Conservation (phyloP, 1,140 invertebrate genomes). For the Drosophila leontia region DNA sequence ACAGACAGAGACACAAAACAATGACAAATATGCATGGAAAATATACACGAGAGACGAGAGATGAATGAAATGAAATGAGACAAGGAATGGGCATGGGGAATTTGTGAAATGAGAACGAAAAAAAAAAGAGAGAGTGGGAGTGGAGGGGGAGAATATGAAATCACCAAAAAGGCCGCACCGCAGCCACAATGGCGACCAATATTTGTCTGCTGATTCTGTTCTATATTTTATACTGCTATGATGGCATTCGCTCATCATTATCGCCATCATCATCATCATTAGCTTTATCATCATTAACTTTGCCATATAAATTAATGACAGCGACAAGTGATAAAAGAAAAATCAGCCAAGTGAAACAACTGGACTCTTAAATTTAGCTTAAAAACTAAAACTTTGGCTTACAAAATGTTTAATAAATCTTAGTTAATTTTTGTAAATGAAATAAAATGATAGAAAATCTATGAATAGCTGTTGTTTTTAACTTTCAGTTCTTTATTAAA, state of each 20-base stretch:
- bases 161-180: conserved; percentile 47
- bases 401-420: not conserved
- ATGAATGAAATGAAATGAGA: conserved; percentile 45
- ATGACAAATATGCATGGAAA: conserved; percentile 49
- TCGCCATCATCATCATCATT: not conserved
- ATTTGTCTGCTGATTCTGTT: conserved; percentile 33
- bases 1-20: conserved; percentile 46
- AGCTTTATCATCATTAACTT: conserved; percentile 6
- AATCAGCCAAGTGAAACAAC: conserved; percentile 22
- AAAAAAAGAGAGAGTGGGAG: conserved; percentile 1
- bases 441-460: not conserved
- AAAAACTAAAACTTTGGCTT: not conserved
- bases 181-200: conserved; percentile 52
- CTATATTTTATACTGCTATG: conserved; percentile 9
- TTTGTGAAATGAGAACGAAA: conserved; percentile 31
- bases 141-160: conserved; percentile 31
- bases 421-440: not conserved
- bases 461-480: not conserved
- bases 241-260: no score
- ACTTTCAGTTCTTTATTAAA: not conserved
- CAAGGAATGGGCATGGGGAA: conserved; percentile 11
- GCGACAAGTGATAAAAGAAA: conserved; percentile 43
- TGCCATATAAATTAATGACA: conserved; percentile 55
- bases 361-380: not conserved
- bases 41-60: conserved; percentile 30